Base-by-base conservation (phyloP, 1,140 invertebrate genomes). In the Bombus superbus region DNA sequence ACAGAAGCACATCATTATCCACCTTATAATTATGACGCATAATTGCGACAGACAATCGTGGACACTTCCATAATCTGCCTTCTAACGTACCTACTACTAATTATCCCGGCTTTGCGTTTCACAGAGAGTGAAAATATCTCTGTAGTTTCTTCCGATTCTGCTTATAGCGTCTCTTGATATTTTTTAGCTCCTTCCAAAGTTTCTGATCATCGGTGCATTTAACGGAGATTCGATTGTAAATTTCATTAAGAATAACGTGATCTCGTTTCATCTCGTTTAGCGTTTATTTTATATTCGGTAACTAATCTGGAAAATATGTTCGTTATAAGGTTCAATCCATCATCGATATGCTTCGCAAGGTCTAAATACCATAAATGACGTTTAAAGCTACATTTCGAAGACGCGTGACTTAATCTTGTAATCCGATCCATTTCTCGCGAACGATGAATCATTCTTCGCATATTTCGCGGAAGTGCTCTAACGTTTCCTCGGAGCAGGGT, bases 21-120 rank as follows among this genome's bases (percentile, higher is more conserved):
- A 77, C 68, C 81, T 78, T 83, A 86, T 90, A 90, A 90, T 90
- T 90, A 88, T 78, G 53, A 44, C 76, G 80, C 80, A 35, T 69
- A 86, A 85, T 81, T 87, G 47, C 79, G 66, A 69, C 69, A 80
- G 77, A 83, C 77, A 83, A 88, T 90, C 82, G 66, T 57, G 72
- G 18, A 66, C 47, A 40, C 22, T 13, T 44, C 57, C 40, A 62
- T 66, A n/a, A 44, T 22, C 80, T 62, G 68, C 53, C 68, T 40
- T 25, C 62, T 47, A 32, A 69, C 42, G 66, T 64, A 62, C 74
- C 75, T 88, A 22, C 47, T 53, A 53, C 62, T 68, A 66, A 42
- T 81, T 86, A 81, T 40, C 62, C 3, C 28, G 35, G 32, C 72
- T 69, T 72, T 74, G 10, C 15, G 57, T n/a, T 28, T 18, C 6